These are phyloP conservation scores for Dysdera silvatica DNA, from an alignment of 1,140 invertebrate genomes.

Conservation along the genomic window DNA sequence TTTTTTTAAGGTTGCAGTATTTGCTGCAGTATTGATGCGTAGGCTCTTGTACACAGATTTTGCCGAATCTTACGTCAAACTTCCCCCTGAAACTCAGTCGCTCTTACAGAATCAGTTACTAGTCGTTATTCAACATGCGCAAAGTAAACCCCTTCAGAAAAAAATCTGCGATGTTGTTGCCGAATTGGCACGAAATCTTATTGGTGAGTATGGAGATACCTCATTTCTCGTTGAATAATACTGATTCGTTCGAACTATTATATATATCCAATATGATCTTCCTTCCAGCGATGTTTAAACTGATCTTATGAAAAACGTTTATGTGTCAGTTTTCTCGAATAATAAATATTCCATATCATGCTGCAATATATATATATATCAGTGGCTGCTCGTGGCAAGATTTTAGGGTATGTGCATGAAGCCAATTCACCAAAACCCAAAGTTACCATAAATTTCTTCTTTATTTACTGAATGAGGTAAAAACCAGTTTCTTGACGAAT, in stretches of 20 bases:
- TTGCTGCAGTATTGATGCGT: conserved; percentile 61
- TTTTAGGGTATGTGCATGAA: too few relatives aligned
- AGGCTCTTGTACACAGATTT: conserved; percentile 82
- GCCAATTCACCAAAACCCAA: too few relatives aligned
- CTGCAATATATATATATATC: neutral
- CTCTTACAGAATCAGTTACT: conserved; percentile 81
- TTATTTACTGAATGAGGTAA: too few relatives aligned
- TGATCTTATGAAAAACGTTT: neutral
- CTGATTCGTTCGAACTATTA: neutral
- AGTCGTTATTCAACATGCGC: conserved; percentile 69
- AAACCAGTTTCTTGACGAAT: too few relatives aligned
- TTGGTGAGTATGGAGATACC: conserved; percentile 48
- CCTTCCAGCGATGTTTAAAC: neutral
- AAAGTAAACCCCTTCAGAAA: conserved; percentile 60
- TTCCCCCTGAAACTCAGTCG: conserved; percentile 68
- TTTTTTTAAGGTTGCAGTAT: conserved; percentile 18
- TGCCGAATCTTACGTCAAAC: conserved; percentile 73
- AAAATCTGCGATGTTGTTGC: conserved; percentile 91
- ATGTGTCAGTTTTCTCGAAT: neutral
- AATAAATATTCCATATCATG: neutral
- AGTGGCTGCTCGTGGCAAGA: neutral
- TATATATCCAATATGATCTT: neutral
- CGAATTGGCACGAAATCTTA: conserved; percentile 87
- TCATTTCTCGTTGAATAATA: neutral
- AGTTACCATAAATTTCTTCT: too few relatives aligned